phyloP scores from a whole-genome alignment of 2,888 invertebrate species.

The Apoda limacodes region DNA sequence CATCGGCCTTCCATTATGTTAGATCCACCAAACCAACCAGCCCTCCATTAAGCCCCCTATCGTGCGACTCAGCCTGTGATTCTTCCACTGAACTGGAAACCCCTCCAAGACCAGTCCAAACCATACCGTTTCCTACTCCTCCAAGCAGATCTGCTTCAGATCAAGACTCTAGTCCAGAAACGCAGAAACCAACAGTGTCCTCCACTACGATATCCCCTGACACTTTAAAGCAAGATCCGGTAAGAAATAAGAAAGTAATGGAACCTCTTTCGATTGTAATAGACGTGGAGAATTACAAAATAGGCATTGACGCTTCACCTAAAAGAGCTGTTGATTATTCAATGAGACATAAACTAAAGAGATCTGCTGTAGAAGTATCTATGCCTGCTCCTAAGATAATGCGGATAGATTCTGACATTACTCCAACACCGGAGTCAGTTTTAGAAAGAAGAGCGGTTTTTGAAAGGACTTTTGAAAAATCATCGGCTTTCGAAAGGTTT shows the following conservation, averaged over 20 bases:
- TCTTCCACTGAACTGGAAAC: slow-evolving; percentile 66
- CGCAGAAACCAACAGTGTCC: slow-evolving; percentile 62
- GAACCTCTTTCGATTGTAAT: slow-evolving; percentile 60
- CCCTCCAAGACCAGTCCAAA: slow-evolving; percentile 57
- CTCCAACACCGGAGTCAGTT: slow-evolving; percentile 20
- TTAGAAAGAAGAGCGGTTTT: slow-evolving; percentile 16
- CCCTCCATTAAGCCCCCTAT: slow-evolving; percentile 78
- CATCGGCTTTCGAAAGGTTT: slow-evolving; percentile 33
- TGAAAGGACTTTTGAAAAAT: slow-evolving; percentile 26
- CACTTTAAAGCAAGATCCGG: slow-evolving; percentile 40
- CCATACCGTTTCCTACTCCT: slow-evolving; percentile 66
- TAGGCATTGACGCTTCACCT: slow-evolving; percentile 58
- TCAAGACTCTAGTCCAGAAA: slow-evolving; percentile 62
- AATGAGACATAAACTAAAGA: slow-evolving; percentile 47
- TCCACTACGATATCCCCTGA: slow-evolving; percentile 67
- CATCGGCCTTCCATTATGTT: slow-evolving; percentile 57
- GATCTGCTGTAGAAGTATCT: slow-evolving; percentile 36
- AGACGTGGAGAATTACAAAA: slow-evolving; percentile 61
- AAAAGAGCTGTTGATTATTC: slow-evolving; percentile 62
- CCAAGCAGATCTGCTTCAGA: slow-evolving; percentile 71
- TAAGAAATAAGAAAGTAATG: slow-evolving; percentile 48
- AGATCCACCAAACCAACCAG: slow-evolving; percentile 63
- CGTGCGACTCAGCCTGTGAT: slow-evolving; percentile 77
- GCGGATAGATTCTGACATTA: slow-evolving; percentile 30
- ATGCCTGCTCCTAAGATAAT: slow-evolving; percentile 45